These are phyloP conservation scores for Acromyrmex charruanus DNA, from an alignment of 1,140 invertebrate species.

Conservation along the genomic window DNA sequence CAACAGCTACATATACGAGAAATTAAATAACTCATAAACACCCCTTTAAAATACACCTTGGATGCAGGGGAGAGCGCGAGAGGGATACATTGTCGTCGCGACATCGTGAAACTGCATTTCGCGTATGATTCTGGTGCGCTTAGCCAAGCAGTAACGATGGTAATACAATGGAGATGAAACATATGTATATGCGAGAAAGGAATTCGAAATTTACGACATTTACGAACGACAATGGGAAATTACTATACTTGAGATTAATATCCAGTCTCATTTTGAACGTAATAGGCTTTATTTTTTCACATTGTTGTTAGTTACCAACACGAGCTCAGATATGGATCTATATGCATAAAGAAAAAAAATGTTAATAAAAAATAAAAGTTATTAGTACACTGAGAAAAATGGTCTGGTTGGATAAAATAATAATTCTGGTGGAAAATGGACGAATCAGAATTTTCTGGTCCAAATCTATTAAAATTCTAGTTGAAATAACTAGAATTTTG, in stretches of 20 bases:
- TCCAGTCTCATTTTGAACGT: not conserved
- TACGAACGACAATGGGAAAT: constrained; percentile 1
- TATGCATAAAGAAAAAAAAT: too few species aligned
- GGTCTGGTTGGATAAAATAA: too few species aligned
- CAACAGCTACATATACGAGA: not conserved
- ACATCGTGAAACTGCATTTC: not conserved
- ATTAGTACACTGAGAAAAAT: too few species aligned
- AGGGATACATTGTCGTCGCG: not conserved
- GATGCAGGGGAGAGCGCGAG: not conserved
- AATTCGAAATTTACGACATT: not conserved
- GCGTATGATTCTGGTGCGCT: not conserved
- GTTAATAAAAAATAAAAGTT: too few species aligned
- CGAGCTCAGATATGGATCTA: too few species aligned
- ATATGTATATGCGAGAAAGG: not conserved
- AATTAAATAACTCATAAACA: constrained; percentile 41
- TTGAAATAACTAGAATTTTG: too few species aligned
- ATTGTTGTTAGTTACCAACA: too few species aligned
- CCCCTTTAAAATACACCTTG: not conserved
- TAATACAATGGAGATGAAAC: not conserved
- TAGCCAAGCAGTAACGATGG: not conserved
- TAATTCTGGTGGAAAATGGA: too few species aligned
- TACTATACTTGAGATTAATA: constrained; percentile 6
- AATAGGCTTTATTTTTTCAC: too few species aligned
- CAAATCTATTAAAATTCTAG: too few species aligned
- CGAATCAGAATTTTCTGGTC: too few species aligned